These are phyloP conservation scores for Agrotis segetum DNA, from an alignment of 2,888 invertebrate genomes.

Conservation along the genomic window DNA sequence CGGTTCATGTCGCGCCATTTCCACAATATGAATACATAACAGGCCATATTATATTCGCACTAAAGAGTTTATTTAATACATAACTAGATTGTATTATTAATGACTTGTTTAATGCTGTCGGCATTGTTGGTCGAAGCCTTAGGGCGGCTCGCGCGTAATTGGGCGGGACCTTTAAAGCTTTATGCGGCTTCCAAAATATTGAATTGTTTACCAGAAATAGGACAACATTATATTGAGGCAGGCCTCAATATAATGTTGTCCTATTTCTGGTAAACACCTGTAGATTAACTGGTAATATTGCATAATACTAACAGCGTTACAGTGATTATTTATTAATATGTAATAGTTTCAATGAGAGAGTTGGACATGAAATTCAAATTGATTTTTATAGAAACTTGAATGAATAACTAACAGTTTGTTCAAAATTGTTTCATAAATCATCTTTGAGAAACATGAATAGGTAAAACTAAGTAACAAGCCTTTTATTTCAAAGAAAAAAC, in stretches of 20 bases:
- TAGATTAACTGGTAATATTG: conserved; percentile 30
- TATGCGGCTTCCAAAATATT: conserved; percentile 51
- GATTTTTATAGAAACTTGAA: neutral
- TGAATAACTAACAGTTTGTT: too few relatives aligned
- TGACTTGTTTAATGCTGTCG: conserved; percentile 52
- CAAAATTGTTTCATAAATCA: too few relatives aligned
- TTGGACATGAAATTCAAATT: neutral
- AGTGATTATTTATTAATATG: conserved; percentile 9
- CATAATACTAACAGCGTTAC: conserved; percentile 5
- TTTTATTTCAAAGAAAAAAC: too few relatives aligned
- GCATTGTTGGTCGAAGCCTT: conserved; percentile 50
- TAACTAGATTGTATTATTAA: conserved; percentile 58
- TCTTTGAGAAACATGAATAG: too few relatives aligned
- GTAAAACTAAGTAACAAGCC: too few relatives aligned
- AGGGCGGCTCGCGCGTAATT: conserved; percentile 46
- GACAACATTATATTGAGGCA: too few relatives aligned
- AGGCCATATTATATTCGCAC: conserved; percentile 58
- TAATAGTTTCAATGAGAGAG: neutral
- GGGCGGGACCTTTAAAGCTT: conserved; percentile 40
- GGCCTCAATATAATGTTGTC: conserved; percentile 42
- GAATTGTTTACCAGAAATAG: too few relatives aligned
- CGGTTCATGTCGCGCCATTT: conserved; percentile 54
- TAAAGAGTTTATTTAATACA: conserved; percentile 59
- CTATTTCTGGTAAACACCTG: conserved; percentile 41
- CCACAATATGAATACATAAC: conserved; percentile 55